Percentiles rank a stretch among this genome's conserved stretches.
phyloP scores from a whole-genome alignment of 2,113 vertebrate genomes.

The Petromus typicus region DNA sequence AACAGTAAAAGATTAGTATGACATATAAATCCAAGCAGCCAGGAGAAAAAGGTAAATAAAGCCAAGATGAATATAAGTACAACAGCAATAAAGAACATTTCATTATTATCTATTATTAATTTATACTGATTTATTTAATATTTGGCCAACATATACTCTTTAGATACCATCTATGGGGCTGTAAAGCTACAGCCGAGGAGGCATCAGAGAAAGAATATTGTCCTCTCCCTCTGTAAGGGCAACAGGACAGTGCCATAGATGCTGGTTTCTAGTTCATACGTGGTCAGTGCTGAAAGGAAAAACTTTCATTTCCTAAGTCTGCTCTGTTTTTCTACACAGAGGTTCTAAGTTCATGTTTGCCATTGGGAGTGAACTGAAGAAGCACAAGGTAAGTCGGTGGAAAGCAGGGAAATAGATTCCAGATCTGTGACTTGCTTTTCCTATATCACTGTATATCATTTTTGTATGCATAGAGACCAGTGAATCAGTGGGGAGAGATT shows the following conservation, averaged over 20 bases:
- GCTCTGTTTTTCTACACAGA: background rate
- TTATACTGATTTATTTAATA: conserved; percentile 53
- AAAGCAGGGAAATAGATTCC: background rate
- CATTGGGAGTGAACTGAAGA: background rate
- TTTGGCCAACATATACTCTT: background rate
- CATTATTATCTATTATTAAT: conserved; percentile 64
- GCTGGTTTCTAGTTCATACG: background rate
- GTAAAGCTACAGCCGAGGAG: background rate
- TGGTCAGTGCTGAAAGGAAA: background rate
- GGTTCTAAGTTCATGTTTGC: background rate
- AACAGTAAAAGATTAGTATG: background rate
- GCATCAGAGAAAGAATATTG: background rate
- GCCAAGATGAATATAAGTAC: background rate
- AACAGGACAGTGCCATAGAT: background rate
- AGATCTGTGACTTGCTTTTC: background rate
- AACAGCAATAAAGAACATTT: conserved; percentile 28
- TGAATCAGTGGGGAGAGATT: background rate
- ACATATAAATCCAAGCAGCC: background rate
- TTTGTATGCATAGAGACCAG: background rate
- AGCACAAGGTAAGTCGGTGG: background rate
- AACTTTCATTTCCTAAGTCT: background rate
- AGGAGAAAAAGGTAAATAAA: background rate
- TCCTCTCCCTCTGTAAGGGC: background rate
- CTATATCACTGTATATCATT: background rate
- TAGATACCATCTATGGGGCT: background rate